Percentiles rank a stretch among this genome's conserved stretches.
These are phyloP conservation scores for Bombus terrestris DNA, from an alignment of 1,140 invertebrate species.

Conservation along the genomic window DNA sequence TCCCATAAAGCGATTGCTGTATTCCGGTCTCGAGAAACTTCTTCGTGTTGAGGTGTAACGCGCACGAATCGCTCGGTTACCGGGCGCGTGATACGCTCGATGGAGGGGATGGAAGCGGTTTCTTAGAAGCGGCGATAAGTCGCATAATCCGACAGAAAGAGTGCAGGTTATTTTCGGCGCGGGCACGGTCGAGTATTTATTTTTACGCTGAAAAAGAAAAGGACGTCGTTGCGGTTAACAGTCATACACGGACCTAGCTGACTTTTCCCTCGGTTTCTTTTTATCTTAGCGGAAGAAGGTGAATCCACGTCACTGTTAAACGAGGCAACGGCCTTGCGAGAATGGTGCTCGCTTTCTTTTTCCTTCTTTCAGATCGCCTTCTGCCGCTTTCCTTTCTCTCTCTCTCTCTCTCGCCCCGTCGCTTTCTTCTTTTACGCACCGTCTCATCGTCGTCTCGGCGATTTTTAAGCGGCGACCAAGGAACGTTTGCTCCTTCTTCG, in stretches of 20 bases:
- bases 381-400: neutral
- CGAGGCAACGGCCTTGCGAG: slow-evolving; percentile 53
- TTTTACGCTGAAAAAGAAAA: slow-evolving; percentile 25
- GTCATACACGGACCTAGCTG: neutral
- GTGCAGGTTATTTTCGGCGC: slow-evolving; percentile 41
- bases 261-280: neutral
- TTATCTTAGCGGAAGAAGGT: slow-evolving; percentile 18
- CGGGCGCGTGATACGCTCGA: neutral
- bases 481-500: neutral
- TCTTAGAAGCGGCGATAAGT: neutral
- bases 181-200: slow-evolving; percentile 31
- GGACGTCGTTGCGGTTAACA: neutral
- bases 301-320: slow-evolving; percentile 34
- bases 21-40: neutral
- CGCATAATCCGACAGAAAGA: slow-evolving; percentile 24
- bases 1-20: neutral
- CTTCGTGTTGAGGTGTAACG: neutral
- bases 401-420: neutral
- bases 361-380: neutral
- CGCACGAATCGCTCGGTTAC: neutral
- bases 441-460: slow-evolving; percentile 45
- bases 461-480: slow-evolving; percentile 34
- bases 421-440: slow-evolving; percentile 28
- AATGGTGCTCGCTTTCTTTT: slow-evolving; percentile 7
- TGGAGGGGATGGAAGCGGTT: neutral